Conservation (phyloP, 2,797 vertebrate genomes). For the Pipistrellus nathusii region DNA sequence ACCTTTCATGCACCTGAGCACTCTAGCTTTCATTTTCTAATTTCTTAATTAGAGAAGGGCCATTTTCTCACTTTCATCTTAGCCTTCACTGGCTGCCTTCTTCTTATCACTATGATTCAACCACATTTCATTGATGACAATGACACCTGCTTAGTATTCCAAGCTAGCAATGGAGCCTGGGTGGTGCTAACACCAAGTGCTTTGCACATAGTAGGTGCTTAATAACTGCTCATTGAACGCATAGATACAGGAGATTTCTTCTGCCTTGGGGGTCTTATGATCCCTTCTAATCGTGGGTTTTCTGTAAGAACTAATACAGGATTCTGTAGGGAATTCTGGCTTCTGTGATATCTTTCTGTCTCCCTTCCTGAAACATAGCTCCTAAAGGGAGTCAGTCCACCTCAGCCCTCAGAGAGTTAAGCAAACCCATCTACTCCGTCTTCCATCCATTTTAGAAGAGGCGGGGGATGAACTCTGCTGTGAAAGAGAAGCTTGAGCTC, state of each 20-base stretch:
- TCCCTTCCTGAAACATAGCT: neutral
- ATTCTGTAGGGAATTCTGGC: neutral
- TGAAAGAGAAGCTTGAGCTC: neutral
- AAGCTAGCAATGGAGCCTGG: neutral
- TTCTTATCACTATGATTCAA: neutral
- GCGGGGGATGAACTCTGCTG: neutral
- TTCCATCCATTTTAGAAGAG: neutral
- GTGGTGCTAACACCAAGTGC: neutral
- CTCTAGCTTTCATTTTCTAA: neutral
- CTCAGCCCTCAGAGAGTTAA: neutral
- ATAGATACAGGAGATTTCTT: neutral
- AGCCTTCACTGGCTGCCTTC: neutral
- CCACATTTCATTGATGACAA: neutral
- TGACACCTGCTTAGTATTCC: neutral
- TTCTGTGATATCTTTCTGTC: neutral
- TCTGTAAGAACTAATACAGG: neutral
- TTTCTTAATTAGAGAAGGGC: neutral
- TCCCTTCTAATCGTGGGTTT: neutral
- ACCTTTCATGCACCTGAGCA: neutral
- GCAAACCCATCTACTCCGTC: accelerated
- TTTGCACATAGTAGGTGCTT: neutral
- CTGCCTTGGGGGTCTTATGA: neutral
- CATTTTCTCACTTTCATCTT: neutral
- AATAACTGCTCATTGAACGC: neutral
- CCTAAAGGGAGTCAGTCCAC: neutral